Percentiles rank a stretch among this genome's conserved stretches.
phyloP scores from a whole-genome alignment of 2,888 invertebrate genomes.

The Myathropa florea region DNA sequence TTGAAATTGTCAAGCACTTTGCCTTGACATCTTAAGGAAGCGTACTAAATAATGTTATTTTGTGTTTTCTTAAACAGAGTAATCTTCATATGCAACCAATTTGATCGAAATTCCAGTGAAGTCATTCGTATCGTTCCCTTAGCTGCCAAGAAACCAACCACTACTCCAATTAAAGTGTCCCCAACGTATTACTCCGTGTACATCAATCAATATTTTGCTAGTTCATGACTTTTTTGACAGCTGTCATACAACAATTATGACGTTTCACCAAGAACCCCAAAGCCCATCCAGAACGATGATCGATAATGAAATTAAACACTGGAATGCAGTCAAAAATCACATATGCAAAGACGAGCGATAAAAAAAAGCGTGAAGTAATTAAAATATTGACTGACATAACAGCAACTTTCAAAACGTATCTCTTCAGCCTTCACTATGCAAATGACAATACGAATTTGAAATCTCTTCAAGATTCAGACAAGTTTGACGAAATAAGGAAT shows the following conservation, averaged over 20 bases:
- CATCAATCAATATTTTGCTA: too few species aligned
- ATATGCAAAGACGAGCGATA: background rate
- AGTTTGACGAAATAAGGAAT: slow-evolving; percentile 21
- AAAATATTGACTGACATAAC: background rate
- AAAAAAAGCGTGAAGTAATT: background rate
- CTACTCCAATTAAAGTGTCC: too few species aligned
- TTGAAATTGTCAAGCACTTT: too few species aligned
- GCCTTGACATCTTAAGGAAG: too few species aligned
- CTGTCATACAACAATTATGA: background rate
- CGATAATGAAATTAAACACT: background rate
- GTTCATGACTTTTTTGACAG: background rate
- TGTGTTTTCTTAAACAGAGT: too few species aligned
- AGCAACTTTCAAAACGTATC: background rate
- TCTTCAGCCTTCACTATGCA: background rate
- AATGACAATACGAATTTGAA: background rate
- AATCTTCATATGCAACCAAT: too few species aligned
- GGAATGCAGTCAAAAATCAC: background rate
- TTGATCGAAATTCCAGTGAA: too few species aligned
- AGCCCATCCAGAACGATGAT: background rate
- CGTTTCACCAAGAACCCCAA: background rate
- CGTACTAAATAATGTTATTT: too few species aligned
- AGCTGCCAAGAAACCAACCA: too few species aligned
- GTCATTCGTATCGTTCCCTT: too few species aligned
- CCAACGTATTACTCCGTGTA: too few species aligned
- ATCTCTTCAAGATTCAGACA: background rate